phyloP scores from a whole-genome alignment of 2,888 invertebrate genomes.

The Pachydiplax longipennis region DNA sequence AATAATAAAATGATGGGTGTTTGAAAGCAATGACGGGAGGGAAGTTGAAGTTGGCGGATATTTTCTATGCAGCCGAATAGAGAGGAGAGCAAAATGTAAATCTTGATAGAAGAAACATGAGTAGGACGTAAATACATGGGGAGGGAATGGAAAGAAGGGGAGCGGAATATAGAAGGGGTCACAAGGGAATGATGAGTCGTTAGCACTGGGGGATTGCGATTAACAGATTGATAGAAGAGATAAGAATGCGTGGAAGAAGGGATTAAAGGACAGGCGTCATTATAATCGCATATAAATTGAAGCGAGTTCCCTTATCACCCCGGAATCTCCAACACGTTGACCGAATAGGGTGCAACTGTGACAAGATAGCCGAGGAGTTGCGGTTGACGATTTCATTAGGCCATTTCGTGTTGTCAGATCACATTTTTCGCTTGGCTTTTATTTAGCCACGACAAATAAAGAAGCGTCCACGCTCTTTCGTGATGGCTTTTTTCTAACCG shows the following conservation, averaged over 20 bases:
- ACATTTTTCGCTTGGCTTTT: too few species aligned
- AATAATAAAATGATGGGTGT: too few species aligned
- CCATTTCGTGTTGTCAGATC: not conserved
- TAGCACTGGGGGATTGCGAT: not conserved
- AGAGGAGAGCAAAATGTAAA: too few species aligned
- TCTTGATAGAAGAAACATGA: not conserved
- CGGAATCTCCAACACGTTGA: not conserved
- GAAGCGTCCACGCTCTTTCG: too few species aligned
- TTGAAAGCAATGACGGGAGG: too few species aligned
- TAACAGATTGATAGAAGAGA: not conserved
- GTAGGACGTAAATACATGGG: not conserved
- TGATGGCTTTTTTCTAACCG: too few species aligned
- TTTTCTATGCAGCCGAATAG: too few species aligned
- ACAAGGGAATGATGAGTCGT: not conserved
- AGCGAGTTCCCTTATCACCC: not conserved
- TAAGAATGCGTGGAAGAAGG: not conserved
- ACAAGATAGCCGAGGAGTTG: not conserved
- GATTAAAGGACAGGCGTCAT: not conserved
- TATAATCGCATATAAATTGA: conserved; percentile 1
- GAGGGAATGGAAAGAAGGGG: not conserved
- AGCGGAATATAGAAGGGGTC: not conserved
- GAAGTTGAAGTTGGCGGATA: too few species aligned
- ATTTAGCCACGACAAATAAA: too few species aligned
- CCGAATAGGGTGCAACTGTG: not conserved
- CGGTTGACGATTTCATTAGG: not conserved